phyloP scores from a whole-genome alignment of 2,888 invertebrate genomes.

The Sympetrum striolatum region DNA sequence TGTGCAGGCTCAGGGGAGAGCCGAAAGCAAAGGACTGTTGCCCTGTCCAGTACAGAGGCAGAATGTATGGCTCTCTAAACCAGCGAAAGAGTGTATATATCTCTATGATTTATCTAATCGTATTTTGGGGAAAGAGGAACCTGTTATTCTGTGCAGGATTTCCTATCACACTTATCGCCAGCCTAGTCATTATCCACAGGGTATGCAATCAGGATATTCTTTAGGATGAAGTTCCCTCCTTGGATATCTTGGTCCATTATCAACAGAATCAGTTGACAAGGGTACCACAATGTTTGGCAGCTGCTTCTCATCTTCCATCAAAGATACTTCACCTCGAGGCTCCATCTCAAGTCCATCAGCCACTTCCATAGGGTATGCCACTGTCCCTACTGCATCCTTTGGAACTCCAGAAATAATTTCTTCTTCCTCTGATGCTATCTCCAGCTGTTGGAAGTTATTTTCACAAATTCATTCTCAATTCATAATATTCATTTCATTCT shows the following conservation, averaged over 20 bases:
- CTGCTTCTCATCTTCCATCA: neutral
- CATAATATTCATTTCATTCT: neutral
- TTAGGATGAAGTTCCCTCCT: neutral
- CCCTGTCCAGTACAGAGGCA: too few relatives aligned
- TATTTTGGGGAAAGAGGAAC: too few relatives aligned
- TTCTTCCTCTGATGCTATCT: neutral
- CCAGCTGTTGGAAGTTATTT: neutral
- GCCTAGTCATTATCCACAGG: too few relatives aligned
- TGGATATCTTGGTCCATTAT: conserved; percentile 1
- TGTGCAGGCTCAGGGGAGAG: too few relatives aligned
- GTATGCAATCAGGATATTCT: neutral
- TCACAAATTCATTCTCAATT: neutral
- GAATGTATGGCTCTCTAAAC: too few relatives aligned
- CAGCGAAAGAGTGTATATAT: too few relatives aligned
- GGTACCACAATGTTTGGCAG: neutral
- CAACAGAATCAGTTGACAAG: neutral
- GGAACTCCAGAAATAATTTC: neutral
- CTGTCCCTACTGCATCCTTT: neutral
- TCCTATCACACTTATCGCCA: too few relatives aligned
- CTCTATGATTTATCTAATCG: too few relatives aligned
- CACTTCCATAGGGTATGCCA: neutral
- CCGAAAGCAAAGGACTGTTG: too few relatives aligned
- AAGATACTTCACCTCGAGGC: neutral
- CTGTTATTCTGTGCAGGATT: too few relatives aligned
- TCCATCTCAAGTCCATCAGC: neutral